These are phyloP conservation scores for Zaprionus tsacasi DNA, from an alignment of 1,140 invertebrate species.

Conservation along the genomic window DNA sequence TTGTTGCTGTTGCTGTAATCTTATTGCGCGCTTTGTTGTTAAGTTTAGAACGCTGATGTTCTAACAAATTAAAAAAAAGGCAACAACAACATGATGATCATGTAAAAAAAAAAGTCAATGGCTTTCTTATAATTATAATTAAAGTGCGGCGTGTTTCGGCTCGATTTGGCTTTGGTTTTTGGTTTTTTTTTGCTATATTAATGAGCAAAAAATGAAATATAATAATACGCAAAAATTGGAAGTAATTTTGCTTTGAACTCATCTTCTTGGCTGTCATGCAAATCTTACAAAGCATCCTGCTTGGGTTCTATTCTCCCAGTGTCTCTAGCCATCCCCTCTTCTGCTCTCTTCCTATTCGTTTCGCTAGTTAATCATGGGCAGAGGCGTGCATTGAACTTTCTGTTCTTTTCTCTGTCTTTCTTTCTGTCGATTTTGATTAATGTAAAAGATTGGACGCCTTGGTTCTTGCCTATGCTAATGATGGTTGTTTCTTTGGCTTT, in stretches of 20 bases:
- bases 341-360: neutral
- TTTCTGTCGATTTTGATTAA: constrained; percentile 46
- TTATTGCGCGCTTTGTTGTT: constrained; percentile 64
- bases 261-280: constrained; percentile 62
- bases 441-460: constrained; percentile 46
- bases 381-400: constrained; percentile 67
- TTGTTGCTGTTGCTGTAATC: constrained; percentile 49
- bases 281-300: constrained; percentile 65
- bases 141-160: constrained; percentile 49
- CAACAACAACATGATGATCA: constrained; percentile 15
- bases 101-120: constrained; percentile 75
- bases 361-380: constrained; percentile 62
- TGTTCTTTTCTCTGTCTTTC: constrained; percentile 18
- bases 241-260: constrained; percentile 40
- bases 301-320: constrained; percentile 9
- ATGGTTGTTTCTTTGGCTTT: constrained; percentile 12
- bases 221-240: constrained; percentile 41
- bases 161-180: constrained; percentile 13
- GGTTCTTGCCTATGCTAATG: constrained; percentile 31
- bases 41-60: constrained; percentile 80
- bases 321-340: neutral
- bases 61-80: constrained; percentile 68
- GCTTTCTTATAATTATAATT: constrained; percentile 82
- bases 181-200: constrained; percentile 36
- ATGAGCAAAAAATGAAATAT: constrained; percentile 65